Base-by-base conservation (phyloP, 1,140 invertebrate genomes). In the Drosophila kepulauana region DNA sequence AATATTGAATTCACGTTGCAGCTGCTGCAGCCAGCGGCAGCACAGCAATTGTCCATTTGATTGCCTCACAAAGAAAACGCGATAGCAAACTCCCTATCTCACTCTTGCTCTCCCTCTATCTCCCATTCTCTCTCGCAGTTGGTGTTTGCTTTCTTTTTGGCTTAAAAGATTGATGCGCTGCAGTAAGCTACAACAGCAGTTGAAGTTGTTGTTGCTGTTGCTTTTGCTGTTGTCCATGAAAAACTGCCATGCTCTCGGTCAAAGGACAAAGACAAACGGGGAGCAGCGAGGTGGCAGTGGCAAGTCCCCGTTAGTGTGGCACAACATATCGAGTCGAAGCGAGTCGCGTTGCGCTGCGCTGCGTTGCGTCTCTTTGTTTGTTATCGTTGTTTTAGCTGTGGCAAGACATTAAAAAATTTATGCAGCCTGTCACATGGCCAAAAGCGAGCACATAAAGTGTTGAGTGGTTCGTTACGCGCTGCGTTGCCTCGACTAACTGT, bases 391-490 rank as follows among this genome's bases (percentile, higher is more conserved):
- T 57, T 11, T 35, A 57, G 66, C 30, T 67, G 67, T 57, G 52
- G 46, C 41, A 73, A 75, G 77, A 75, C 84, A 81, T 87, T 82
- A 78, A 87, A 87, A 82, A 88, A 82, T 88, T 65, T 74, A 82
- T 79, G 76, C 78, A 68, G 33, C 64, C 63, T 79, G 82, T 67
- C 75, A 56, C 13, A 38, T 35, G 52, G 11, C 41, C 41, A 43
- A 43, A 43, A 43, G 41, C 41, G 30, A 57, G 57, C 46, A 16
- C 70, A 73, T 62, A 71, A 75, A 75, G 73, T 75, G 73, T 75
- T 72, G 68, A 71, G 73, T 75, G 73, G 61, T 75, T 75, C 73
- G 73, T 75, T 72, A 72, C 45, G 67, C 57, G 73, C 52, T 77
- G 43, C 66, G n/a, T 45, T 77, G 43, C 66, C 8, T 45, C 65